Conservation (phyloP, 2,888 invertebrate genomes). For the Drosophila acutilabella region DNA sequence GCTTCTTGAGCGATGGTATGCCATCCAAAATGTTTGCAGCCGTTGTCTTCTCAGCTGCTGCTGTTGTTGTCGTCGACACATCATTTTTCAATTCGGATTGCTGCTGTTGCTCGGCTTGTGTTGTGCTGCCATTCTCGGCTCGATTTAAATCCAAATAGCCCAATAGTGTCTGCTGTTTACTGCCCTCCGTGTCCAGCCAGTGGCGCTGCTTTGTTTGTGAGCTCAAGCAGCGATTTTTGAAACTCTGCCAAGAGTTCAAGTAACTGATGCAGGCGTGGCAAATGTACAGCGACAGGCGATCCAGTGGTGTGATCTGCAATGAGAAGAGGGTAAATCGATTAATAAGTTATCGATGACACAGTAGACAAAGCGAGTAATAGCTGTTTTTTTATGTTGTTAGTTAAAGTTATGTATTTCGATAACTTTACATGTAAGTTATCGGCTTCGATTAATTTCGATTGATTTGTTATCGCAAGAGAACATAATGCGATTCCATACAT, state of each 20-base stretch:
- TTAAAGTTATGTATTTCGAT: too few relatives aligned
- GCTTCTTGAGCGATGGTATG: slow-evolving; percentile 83
- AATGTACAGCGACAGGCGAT: slow-evolving; percentile 83
- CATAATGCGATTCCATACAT: too few relatives aligned
- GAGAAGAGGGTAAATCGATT: slow-evolving; percentile 19
- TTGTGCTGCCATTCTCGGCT: slow-evolving; percentile 62
- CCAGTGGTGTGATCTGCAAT: slow-evolving; percentile 82
- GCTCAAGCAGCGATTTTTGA: slow-evolving; percentile 85
- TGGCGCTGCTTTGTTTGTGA: slow-evolving; percentile 84
- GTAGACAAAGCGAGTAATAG: not conserved
- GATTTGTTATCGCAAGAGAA: too few relatives aligned
- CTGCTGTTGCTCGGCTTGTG: slow-evolving; percentile 38
- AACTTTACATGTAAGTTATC: too few relatives aligned
- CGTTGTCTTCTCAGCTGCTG: slow-evolving; percentile 55
- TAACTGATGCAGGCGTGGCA: slow-evolving; percentile 85
- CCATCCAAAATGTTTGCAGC: slow-evolving; percentile 81
- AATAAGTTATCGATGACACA: not conserved
- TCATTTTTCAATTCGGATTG: slow-evolving; percentile 50
- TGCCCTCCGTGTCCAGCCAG: slow-evolving; percentile 81
- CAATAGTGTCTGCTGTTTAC: slow-evolving; percentile 53
- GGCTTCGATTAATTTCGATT: too few relatives aligned
- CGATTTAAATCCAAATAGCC: slow-evolving; percentile 69
- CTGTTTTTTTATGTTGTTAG: too few relatives aligned
- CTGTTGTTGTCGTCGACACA: slow-evolving; percentile 40
- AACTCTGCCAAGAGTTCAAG: slow-evolving; percentile 85